Evolutionary conservation across 2,888 invertebrate species (phyloP), one percentile per base, ranked within the genome.

Genomic region (Callyntrura guangdongensis): DNA sequence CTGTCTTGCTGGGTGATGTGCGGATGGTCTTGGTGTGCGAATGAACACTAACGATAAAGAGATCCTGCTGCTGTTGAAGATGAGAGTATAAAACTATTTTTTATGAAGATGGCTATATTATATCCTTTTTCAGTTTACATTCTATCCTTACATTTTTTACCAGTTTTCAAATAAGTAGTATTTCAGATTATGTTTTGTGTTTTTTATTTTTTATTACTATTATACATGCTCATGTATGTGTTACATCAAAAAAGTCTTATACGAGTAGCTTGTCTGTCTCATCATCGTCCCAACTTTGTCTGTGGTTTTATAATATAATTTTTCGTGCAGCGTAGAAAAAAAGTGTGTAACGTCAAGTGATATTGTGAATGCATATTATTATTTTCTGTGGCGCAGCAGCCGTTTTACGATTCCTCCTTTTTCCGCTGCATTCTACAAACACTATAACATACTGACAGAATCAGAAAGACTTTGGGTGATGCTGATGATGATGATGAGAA

Each of bases 111-210:
- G 82, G 67, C 22, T 56, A 20, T 56, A 53, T 53, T 1, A 27
- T 56, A 36, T 36, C 25, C 25, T 17, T 53, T 56, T 79, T 56
- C n/a, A n/a, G n/a, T 59, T n/a, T 64, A 9, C 17, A 45, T 45
- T 22, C 0, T 82, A 36, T 20, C 36, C n/a, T n/a, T 69, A 25
- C 69, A 84, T 64, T 83, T 82, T 82, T 67, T 82, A 49, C 36
- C 83, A 64, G 67, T 67, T 83, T 83, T 27, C 47, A 83, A 83
- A 17, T 56, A 61, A 14, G 53, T 53, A 9, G 1, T 53, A 53
- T 11, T 14, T 14, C 9, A 11, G 14, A 53, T 53, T 14, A 53
- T 53, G 14, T 2, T 53, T 14, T 53, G 14, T 53, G 53, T 53
- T 14, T 1, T 53, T 14, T 17, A 59, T 14, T 36, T 36, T 36